Evolutionary conservation across 2,888 invertebrate genomes (phyloP).

Genomic region (Vandiemenella viatica): DNA sequence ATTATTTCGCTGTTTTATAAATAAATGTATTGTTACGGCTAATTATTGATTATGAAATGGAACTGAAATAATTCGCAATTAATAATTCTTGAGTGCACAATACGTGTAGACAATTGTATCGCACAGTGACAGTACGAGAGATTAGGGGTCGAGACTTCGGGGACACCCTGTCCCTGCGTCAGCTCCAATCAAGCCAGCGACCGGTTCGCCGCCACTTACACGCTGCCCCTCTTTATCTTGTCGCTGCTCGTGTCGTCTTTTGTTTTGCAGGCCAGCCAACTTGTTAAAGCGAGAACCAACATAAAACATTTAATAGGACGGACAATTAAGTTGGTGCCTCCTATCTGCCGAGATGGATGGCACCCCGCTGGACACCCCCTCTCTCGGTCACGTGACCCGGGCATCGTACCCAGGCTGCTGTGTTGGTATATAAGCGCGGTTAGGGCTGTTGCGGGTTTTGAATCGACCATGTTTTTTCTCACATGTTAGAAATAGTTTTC

Average conservation of each 20-base stretch:
- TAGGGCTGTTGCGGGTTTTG: not conserved
- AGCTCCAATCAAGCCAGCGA: not conserved
- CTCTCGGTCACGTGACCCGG: too few species aligned
- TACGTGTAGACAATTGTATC: too few species aligned
- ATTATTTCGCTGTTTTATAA: too few species aligned
- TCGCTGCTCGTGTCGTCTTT: not conserved
- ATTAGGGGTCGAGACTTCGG: too few species aligned
- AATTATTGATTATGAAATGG: too few species aligned
- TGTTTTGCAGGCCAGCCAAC: not conserved
- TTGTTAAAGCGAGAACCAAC: not conserved
- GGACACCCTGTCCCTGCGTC: not conserved
- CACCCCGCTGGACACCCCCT: not conserved
- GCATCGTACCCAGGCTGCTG: not conserved
- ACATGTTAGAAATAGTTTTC: too few species aligned
- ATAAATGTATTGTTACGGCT: too few species aligned
- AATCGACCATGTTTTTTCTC: not conserved
- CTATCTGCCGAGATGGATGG: not conserved
- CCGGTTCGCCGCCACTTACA: not conserved
- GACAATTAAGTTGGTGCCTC: not conserved
- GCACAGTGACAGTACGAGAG: too few species aligned
- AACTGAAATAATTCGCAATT: too few species aligned
- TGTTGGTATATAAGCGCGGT: not conserved
- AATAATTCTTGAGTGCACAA: too few species aligned
- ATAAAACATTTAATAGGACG: not conserved
- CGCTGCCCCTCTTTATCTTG: not conserved